phyloP scores from a whole-genome alignment of 1,140 invertebrate species.

The Cherax destructor region DNA sequence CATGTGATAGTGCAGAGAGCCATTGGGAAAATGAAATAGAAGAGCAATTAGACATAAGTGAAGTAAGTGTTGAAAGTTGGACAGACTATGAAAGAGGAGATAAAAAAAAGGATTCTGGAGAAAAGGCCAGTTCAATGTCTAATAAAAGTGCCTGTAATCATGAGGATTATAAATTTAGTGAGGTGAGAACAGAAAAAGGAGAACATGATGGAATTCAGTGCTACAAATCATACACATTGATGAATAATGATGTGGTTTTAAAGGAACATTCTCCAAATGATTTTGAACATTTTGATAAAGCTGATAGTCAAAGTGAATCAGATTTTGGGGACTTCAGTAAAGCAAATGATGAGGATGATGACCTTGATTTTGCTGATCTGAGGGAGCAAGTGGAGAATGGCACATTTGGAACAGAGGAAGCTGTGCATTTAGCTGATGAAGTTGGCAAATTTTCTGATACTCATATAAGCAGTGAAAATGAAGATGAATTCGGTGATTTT shows the following conservation, averaged over 20 bases:
- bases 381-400: conserved; percentile 35
- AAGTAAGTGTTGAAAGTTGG: neutral
- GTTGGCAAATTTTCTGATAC: conserved; percentile 35
- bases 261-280: neutral
- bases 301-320: conserved; percentile 11
- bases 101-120: neutral
- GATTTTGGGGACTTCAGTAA: conserved; percentile 42
- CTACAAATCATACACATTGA: neutral
- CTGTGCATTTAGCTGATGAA: neutral
- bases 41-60: neutral
- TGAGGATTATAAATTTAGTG: neutral
- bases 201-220: neutral
- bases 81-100: neutral
- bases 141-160: conserved; percentile 9
- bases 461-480: neutral
- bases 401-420: conserved; percentile 31
- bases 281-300: conserved; percentile 17
- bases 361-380: conserved; percentile 56
- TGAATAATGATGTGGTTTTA: neutral
- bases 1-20: neutral
- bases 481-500: conserved; percentile 24
- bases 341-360: conserved; percentile 51
- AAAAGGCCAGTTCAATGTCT: neutral
- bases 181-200: neutral
- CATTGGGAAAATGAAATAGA: neutral